These are phyloP conservation scores for Muntiacus muntjak DNA, from an alignment of 2,113 vertebrate genomes.

Conservation along the genomic window DNA sequence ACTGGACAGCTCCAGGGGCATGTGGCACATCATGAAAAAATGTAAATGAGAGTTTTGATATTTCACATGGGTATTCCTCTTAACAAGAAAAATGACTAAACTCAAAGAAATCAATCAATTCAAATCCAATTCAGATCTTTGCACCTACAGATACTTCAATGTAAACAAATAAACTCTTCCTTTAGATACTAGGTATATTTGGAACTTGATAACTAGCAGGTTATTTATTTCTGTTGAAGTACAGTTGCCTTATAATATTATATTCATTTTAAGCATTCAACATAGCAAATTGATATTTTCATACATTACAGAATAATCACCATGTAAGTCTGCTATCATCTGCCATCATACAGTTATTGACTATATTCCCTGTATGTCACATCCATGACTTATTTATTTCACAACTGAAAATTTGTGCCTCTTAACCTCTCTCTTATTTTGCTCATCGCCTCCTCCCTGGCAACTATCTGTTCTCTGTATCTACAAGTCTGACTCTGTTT, in stretches of 20 bases:
- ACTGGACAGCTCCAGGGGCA: constrained; percentile 30
- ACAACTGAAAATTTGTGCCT: neutral
- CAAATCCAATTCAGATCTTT: neutral
- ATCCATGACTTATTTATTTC: neutral
- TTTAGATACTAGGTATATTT: constrained; percentile 33
- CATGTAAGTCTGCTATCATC: neutral
- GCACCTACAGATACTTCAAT: constrained; percentile 28
- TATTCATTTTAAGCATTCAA: neutral
- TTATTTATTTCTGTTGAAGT: neutral
- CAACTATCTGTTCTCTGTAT: neutral
- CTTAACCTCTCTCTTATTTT: neutral
- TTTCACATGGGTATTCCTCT: constrained; percentile 34
- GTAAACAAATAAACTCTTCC: constrained; percentile 32
- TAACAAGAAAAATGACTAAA: constrained; percentile 49
- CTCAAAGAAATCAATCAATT: constrained; percentile 34
- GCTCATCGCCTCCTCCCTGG: neutral
- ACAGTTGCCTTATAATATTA: neutral
- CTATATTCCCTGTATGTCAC: too few species aligned
- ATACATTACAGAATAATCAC: neutral
- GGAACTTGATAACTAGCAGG: neutral
- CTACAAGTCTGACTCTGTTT: neutral
- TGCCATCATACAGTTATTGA: neutral
- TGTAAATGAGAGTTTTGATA: constrained; percentile 23
- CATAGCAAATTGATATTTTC: neutral
- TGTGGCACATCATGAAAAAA: constrained; percentile 37